phyloP scores from a whole-genome alignment of 2,113 vertebrate genomes.

The Hoplias malabaricus region DNA sequence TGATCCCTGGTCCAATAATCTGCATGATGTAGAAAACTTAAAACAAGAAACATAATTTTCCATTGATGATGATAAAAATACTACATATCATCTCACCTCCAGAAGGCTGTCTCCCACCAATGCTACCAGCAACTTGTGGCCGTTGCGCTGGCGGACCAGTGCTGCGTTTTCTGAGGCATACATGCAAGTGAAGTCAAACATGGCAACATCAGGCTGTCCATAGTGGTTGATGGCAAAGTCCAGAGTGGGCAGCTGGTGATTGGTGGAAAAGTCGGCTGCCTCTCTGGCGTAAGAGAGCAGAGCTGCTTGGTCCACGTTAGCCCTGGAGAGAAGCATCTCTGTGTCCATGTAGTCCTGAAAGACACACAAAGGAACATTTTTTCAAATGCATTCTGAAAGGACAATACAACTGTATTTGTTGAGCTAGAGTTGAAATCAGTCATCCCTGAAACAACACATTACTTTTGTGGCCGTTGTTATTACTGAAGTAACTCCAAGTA shows the following conservation, averaged over 20 bases:
- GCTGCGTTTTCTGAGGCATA: constrained; percentile 95
- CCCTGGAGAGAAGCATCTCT: constrained; percentile 88
- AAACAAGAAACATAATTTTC: no score
- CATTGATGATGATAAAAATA: no score
- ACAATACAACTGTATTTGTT: not conserved
- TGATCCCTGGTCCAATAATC: no score
- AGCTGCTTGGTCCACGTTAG: constrained; percentile 93
- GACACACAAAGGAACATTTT: not conserved
- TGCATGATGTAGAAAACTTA: no score
- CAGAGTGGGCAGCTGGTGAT: constrained; percentile 88
- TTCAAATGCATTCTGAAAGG: not conserved
- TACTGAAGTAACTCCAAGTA: not conserved
- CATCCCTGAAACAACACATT: not conserved
- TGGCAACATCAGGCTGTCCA: constrained; percentile 95
- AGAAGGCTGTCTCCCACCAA: constrained; percentile 94
- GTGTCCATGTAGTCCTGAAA: constrained; percentile 91
- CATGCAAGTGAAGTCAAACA: constrained; percentile 99
- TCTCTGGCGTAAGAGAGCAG: constrained; percentile 89
- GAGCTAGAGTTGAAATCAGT: not conserved
- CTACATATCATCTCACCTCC: constrained; percentile 85
- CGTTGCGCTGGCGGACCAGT: constrained; percentile 87
- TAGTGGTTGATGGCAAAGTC: constrained; percentile 99
- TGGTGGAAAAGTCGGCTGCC: constrained; percentile 95
- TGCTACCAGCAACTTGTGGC: constrained; percentile 88
- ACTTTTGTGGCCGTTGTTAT: not conserved